Conservation (phyloP, 2,888 invertebrate species). For the Bugula neritina region DNA sequence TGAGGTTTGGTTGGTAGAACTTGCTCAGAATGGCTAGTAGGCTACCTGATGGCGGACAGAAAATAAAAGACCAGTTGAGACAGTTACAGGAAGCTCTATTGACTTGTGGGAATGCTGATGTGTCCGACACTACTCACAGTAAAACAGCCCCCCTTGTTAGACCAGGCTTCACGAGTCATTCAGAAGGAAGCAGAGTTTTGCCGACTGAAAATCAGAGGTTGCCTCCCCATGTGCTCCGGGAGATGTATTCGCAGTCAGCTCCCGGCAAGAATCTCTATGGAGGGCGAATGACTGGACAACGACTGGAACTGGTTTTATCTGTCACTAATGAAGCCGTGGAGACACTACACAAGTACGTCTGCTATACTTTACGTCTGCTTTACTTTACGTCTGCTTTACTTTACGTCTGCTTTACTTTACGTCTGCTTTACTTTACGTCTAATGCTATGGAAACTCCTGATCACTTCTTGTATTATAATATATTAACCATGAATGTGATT, state of each 20-base stretch:
- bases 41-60: constrained; percentile 42
- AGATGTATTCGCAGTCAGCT: constrained; percentile 42
- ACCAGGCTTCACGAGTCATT: too few relatives aligned
- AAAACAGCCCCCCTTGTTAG: neutral
- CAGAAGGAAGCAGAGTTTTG: neutral
- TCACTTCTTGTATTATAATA: too few relatives aligned
- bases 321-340: constrained; percentile 48
- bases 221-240: constrained; percentile 41
- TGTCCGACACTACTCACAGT: neutral
- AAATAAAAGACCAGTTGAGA: constrained; percentile 34
- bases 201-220: constrained; percentile 31
- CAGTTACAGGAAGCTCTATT: constrained; percentile 30
- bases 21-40: constrained; percentile 28
- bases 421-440: too few relatives aligned
- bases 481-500: too few relatives aligned
- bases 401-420: too few relatives aligned
- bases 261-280: constrained; percentile 35
- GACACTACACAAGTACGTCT: constrained; percentile 44
- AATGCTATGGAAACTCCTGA: too few relatives aligned
- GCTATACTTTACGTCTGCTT: too few relatives aligned
- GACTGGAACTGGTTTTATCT: constrained; percentile 42
- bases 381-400: too few relatives aligned
- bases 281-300: constrained; percentile 47
- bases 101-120: neutral
- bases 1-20: too few relatives aligned